These are phyloP conservation scores for Pseudomyrmex dendroicus DNA, from an alignment of 1,140 invertebrate genomes.

Conservation along the genomic window DNA sequence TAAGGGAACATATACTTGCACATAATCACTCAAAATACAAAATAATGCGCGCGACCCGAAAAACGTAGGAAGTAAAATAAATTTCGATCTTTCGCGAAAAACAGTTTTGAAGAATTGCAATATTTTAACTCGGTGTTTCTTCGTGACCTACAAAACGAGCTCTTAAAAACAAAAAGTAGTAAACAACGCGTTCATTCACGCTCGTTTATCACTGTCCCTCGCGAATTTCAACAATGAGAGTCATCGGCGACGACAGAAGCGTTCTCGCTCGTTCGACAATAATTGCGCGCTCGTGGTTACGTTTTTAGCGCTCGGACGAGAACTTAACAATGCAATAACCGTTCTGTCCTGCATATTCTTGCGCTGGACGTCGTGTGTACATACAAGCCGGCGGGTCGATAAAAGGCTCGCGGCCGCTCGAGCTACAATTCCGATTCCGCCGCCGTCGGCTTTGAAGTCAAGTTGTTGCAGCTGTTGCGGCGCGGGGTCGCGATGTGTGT, in stretches of 20 bases:
- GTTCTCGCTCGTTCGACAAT: conserved; percentile 29
- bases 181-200: conserved; percentile 39
- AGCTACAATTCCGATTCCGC: conserved; percentile 40
- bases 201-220: conserved; percentile 50
- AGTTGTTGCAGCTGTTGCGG: conserved; percentile 29
- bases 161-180: conserved; percentile 24
- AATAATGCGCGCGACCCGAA: background rate
- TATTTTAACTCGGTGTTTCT: conserved; percentile 32
- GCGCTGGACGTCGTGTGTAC: background rate
- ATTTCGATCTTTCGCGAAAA: no score
- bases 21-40: background rate
- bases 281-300: conserved; percentile 18
- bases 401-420: conserved; percentile 39
- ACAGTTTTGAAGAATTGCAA: no score
- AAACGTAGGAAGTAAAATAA: no score
- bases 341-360: conserved; percentile 32
- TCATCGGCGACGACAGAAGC: background rate
- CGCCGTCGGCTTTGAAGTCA: conserved; percentile 24
- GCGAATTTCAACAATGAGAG: conserved; percentile 41
- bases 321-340: conserved; percentile 58
- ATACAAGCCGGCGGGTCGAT: conserved; percentile 26
- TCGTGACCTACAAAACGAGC: conserved; percentile 15
- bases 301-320: conserved; percentile 42
- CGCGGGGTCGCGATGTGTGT: conserved; percentile 2
- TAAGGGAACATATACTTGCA: background rate